These are phyloP conservation scores for Stigmatopora nigra DNA, from an alignment of 2,113 vertebrate genomes.

Conservation along the genomic window DNA sequence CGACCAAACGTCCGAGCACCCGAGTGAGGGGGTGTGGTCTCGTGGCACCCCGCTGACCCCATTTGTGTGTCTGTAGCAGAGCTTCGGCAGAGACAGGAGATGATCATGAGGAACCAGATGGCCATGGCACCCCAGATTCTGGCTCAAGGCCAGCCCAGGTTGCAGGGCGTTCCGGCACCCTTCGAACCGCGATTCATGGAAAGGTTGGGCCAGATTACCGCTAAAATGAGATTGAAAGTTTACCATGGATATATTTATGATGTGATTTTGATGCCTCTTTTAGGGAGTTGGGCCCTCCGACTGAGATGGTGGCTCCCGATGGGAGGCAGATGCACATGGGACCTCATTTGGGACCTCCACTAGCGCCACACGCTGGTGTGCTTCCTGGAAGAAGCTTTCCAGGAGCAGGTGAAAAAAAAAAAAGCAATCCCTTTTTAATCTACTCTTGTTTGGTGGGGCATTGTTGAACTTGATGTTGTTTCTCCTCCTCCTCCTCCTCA, in stretches of 20 bases:
- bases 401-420: constrained; percentile 76
- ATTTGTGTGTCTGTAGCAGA: constrained; percentile 62
- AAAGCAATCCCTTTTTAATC: constrained; percentile 1
- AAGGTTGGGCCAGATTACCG: constrained; percentile 64
- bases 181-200: constrained; percentile 81
- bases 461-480: not conserved
- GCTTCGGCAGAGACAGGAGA: constrained; percentile 79
- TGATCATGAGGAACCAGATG: constrained; percentile 87
- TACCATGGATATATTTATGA: too few relatives aligned
- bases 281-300: constrained; percentile 78
- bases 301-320: constrained; percentile 79
- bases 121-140: constrained; percentile 81
- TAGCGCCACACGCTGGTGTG: constrained; percentile 70
- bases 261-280: not conserved
- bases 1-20: too few relatives aligned
- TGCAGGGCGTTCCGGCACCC: constrained; percentile 74
- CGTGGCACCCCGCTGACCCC: not conserved
- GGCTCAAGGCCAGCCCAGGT: constrained; percentile 75
- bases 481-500: constrained; percentile 26
- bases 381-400: constrained; percentile 72
- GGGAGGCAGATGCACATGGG: constrained; percentile 80
- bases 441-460: not conserved
- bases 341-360: constrained; percentile 72
- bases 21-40: not conserved
- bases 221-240: not conserved